Evolutionary conservation across 2,113 vertebrate genomes (phyloP).

Genomic region (Hemibagrus wyckioides): DNA sequence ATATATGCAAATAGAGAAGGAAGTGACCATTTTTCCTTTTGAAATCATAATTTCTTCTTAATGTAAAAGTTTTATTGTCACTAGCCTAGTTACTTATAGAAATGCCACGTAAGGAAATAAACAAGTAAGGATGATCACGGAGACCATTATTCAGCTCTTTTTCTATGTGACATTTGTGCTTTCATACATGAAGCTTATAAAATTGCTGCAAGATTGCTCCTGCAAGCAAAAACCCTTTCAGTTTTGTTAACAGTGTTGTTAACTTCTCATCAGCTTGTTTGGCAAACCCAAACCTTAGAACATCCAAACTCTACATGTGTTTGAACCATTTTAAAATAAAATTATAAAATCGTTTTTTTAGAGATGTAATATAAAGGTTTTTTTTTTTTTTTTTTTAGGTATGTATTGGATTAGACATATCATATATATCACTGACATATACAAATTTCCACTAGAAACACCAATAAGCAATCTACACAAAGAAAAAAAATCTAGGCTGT

Average conservation of each 20-base stretch:
- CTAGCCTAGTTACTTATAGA: background rate
- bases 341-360: no score
- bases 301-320: background rate
- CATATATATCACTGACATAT: background rate
- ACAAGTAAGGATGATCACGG: background rate
- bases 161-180: background rate
- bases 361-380: no score
- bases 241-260: background rate
- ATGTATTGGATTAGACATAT: background rate
- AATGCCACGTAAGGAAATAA: background rate
- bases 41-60: background rate
- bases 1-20: background rate
- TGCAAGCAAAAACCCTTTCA: background rate
- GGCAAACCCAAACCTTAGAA: no score
- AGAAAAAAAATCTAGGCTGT: background rate
- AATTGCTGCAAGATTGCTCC: background rate
- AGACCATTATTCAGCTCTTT: background rate
- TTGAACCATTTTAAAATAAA: no score
- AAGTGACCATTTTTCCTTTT: constrained; percentile 18
- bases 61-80: background rate
- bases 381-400: no score
- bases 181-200: background rate
- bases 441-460: background rate
- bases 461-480: background rate
- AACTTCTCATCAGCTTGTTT: background rate